Conservation (phyloP, 2,113 vertebrate genomes). For the Actenoides lindsayi region DNA sequence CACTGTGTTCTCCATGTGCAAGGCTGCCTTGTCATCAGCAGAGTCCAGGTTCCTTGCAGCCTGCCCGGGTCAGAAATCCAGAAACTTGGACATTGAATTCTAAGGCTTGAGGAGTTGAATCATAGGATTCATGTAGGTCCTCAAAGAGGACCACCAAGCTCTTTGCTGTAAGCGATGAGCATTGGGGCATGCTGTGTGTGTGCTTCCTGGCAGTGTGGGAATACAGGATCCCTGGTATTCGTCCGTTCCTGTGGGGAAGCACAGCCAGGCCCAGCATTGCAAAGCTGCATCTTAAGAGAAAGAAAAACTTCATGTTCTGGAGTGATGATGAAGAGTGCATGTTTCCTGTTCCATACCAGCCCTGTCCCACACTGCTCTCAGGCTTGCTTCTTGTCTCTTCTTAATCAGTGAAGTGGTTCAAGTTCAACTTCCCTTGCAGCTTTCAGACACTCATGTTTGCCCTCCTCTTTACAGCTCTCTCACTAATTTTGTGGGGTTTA, state of each 20-base stretch:
- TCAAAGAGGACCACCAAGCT: not conserved
- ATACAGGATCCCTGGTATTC: not conserved
- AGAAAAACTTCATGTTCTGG: not conserved
- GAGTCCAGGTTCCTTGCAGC: not conserved
- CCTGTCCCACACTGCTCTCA: not conserved
- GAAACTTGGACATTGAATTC: not conserved
- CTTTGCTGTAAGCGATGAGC: not conserved
- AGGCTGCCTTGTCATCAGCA: not conserved
- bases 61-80: not conserved
- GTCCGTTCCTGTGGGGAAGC: not conserved
- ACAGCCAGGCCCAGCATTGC: not conserved
- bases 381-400: not conserved
- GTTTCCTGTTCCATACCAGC: not conserved
- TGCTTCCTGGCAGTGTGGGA: not conserved
- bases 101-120: not conserved
- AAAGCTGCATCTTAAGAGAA: not conserved
- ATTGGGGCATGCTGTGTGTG: too few species aligned
- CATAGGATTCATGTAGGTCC: not conserved
- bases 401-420: not conserved
- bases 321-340: not conserved
- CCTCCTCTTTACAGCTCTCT: not conserved
- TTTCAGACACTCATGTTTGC: not conserved
- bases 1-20: not conserved
- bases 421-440: not conserved
- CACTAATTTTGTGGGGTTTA: not conserved